Evolutionary conservation across 2,113 vertebrate species (phyloP).

Genomic region (Stictonetta naevosa): DNA sequence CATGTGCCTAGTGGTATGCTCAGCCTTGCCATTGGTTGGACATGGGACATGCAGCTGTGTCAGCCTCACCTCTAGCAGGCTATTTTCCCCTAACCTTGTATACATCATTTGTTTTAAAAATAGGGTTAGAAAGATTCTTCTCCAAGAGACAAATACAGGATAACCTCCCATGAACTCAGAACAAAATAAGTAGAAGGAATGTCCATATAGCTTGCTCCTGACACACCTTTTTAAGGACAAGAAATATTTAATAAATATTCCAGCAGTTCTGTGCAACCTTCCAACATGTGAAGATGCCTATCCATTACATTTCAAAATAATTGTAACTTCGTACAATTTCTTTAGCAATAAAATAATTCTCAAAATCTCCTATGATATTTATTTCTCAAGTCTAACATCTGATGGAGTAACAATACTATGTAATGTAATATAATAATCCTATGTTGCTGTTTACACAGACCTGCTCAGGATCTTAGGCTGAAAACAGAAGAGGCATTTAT

Average conservation of each 20-base stretch:
- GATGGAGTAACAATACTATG: not conserved
- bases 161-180: not conserved
- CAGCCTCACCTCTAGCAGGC: not conserved
- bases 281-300: not conserved
- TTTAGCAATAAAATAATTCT: not conserved
- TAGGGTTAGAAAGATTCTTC: not conserved
- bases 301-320: not conserved
- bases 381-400: not conserved
- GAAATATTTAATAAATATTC: not conserved
- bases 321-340: not conserved
- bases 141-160: not conserved
- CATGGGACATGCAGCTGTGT: not conserved
- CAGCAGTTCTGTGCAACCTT: not conserved
- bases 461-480: too few relatives aligned
- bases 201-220: not conserved
- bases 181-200: not conserved
- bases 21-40: not conserved
- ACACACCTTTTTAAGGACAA: not conserved
- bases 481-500: not conserved
- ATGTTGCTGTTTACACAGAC: not conserved
- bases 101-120: not conserved
- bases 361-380: not conserved
- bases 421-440: fast-evolving
- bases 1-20: not conserved
- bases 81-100: not conserved